These are phyloP conservation scores for Pilophorus perplexus DNA, from an alignment of 2,888 invertebrate species.

Conservation along the genomic window DNA sequence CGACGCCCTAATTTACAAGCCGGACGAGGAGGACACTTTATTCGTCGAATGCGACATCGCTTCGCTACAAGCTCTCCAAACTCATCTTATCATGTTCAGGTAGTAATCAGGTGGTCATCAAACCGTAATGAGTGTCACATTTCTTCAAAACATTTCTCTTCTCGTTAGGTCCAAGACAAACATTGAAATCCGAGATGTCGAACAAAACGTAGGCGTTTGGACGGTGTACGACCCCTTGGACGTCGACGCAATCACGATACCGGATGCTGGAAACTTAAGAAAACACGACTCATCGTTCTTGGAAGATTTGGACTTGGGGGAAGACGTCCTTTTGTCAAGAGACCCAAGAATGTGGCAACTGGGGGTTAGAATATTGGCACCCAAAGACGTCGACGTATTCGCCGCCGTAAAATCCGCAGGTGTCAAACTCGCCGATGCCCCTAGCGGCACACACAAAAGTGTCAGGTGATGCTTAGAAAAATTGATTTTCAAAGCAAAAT, in stretches of 20 bases:
- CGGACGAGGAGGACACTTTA: conserved; percentile 32
- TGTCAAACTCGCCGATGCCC: conserved; percentile 11
- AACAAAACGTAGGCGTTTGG: conserved; percentile 44
- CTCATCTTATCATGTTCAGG: conserved; percentile 41
- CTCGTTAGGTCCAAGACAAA: conserved; percentile 26
- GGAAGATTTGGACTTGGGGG: conserved; percentile 40
- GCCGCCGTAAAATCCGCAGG: conserved; percentile 16
- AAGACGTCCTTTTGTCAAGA: conserved; percentile 24
- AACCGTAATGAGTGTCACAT: too few species aligned
- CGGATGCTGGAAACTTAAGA: not conserved
- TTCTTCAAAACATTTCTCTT: not conserved
- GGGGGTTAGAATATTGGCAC: conserved; percentile 41
- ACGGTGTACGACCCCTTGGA: conserved; percentile 32
- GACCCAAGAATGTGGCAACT: conserved; percentile 43
- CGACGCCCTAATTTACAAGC: conserved; percentile 43
- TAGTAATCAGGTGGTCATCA: too few species aligned
- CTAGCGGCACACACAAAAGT: conserved; percentile 14
- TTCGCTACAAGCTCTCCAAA: conserved; percentile 43
- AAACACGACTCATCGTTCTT: conserved; percentile 14
- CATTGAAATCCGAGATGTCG: conserved; percentile 39
- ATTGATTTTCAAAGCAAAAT: too few species aligned
- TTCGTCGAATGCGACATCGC: conserved; percentile 43
- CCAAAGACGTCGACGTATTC: conserved; percentile 30
- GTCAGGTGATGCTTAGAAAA: too few species aligned
- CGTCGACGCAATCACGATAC: not conserved